These are phyloP conservation scores for Euleptes europaea DNA, from an alignment of 2,113 vertebrate species.

Conservation along the genomic window DNA sequence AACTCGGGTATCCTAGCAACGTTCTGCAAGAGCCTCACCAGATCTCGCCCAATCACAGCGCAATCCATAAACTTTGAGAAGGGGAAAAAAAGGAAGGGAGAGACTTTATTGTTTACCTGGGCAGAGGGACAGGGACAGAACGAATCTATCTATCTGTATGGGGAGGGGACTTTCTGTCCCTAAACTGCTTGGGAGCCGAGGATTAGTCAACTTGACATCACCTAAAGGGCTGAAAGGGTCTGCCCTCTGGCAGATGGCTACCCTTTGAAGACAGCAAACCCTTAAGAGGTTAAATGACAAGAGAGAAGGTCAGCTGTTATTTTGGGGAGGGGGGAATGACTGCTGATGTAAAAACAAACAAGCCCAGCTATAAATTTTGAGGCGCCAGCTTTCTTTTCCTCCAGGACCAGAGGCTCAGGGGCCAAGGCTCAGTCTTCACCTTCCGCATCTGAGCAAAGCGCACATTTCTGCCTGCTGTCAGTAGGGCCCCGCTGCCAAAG, in stretches of 20 bases:
- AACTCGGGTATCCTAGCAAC: slow-evolving; percentile 95
- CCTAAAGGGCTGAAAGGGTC: neutral
- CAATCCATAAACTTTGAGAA: slow-evolving; percentile 89
- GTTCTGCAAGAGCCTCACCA: slow-evolving; percentile 92
- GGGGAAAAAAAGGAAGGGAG: neutral
- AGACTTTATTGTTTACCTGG: neutral
- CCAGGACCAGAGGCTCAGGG: neutral
- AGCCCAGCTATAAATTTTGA: slow-evolving; percentile 28
- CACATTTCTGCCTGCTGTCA: too few species aligned
- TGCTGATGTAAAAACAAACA: slow-evolving; percentile 34
- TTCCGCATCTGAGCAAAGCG: neutral
- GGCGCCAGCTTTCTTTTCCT: accelerated
- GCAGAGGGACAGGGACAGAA: neutral
- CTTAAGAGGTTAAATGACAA: neutral
- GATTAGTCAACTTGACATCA: neutral
- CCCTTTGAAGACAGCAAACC: slow-evolving; percentile 24
- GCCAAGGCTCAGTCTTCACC: neutral
- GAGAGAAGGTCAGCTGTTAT: slow-evolving; percentile 33
- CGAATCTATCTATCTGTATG: too few species aligned
- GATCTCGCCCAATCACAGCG: slow-evolving; percentile 92
- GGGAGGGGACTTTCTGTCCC: neutral
- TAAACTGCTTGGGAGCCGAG: accelerated
- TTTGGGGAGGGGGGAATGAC: neutral
- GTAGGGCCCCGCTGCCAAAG: too few species aligned
- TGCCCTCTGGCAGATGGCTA: neutral